Conservation (phyloP, 2,797 vertebrate species). For the Melanotaenia nigrans region DNA sequence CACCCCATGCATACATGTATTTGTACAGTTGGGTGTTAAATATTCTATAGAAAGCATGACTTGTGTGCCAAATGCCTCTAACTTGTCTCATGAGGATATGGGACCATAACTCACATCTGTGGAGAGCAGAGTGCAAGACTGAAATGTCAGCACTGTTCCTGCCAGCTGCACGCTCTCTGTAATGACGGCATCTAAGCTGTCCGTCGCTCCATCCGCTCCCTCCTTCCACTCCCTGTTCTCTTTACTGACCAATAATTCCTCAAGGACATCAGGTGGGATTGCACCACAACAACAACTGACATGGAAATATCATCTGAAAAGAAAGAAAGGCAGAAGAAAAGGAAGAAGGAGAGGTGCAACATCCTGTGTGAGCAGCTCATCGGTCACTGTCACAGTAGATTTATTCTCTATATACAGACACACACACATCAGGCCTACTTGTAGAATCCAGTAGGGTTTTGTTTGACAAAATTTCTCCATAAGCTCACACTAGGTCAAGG, state of each 20-base stretch:
- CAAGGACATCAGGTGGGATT: slow-evolving; percentile 47
- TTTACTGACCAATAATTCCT: slow-evolving; percentile 67
- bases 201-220: slow-evolving; percentile 46
- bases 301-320: slow-evolving; percentile 13
- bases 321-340: not conserved
- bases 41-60: slow-evolving; percentile 56
- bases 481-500: slow-evolving; percentile 55
- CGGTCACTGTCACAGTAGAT: slow-evolving; percentile 44
- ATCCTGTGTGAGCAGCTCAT: slow-evolving; percentile 48
- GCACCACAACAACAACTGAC: slow-evolving; percentile 28
- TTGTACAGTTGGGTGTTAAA: slow-evolving; percentile 60
- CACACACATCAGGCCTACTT: slow-evolving; percentile 40
- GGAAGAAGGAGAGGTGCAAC: slow-evolving; percentile 17
- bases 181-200: slow-evolving; percentile 64
- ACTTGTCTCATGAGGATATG: slow-evolving; percentile 55
- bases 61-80: slow-evolving; percentile 61
- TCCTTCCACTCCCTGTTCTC: slow-evolving; percentile 49
- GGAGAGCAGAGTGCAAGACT: slow-evolving; percentile 68
- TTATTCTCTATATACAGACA: slow-evolving; percentile 23
- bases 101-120: slow-evolving; percentile 71
- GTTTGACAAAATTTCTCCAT: slow-evolving; percentile 24
- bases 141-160: slow-evolving; percentile 79
- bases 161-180: slow-evolving; percentile 68
- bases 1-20: slow-evolving; percentile 31
- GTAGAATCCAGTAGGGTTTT: slow-evolving; percentile 44